Base-by-base conservation (phyloP, 2,888 invertebrate genomes). In the Heliconius cydno region DNA sequence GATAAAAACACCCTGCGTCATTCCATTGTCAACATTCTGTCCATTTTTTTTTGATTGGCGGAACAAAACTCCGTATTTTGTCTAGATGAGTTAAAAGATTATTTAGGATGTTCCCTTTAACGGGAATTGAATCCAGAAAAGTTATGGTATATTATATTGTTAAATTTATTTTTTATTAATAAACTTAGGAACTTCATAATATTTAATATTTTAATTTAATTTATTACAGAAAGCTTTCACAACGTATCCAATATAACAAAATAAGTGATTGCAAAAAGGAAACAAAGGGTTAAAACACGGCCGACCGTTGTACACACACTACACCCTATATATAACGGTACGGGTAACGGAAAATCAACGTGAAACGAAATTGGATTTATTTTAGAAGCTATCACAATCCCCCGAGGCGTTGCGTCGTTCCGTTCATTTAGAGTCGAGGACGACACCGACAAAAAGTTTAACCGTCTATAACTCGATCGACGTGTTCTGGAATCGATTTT, bases 351-450 rank as follows among this genome's bases (percentile, higher is more conserved):
- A 76, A 76, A 76, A 76, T 68, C 68, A 68, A 28, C 34, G 76
- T 38, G 34, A 68, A 68, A 68, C 34, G 60, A 68, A 68, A 76
- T 68, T 76, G 57, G 68, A 76, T 76, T 76, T 76, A 76, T 76
- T 76, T 76, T 76, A 57, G 57, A 76, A 68, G 68, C 68, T 38
- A 68, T 76, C 76, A 57, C 57, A 67, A 25, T 68, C 68, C 68
- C 38, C 38, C 68, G 77, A 28, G 77, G 77, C 77, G 71, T 41
- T 28, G 41, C 63, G 70, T 46, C 71, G 70, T 60, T 28, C 68
- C 57, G 28, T 77, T 71, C 71, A 65, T 46, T 77, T 70, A 71
- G 71, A 65, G 22, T 68, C 38, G 68, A 68, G 68, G 38, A 25
- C 68, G 68, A 68, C 38, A 68, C 68, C 68, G n/a, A 38, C 68